Percentiles rank a stretch among this genome's conserved stretches.
Evolutionary conservation across 2,113 vertebrate genomes (phyloP).

Genomic region (Chaetodon auriga): DNA sequence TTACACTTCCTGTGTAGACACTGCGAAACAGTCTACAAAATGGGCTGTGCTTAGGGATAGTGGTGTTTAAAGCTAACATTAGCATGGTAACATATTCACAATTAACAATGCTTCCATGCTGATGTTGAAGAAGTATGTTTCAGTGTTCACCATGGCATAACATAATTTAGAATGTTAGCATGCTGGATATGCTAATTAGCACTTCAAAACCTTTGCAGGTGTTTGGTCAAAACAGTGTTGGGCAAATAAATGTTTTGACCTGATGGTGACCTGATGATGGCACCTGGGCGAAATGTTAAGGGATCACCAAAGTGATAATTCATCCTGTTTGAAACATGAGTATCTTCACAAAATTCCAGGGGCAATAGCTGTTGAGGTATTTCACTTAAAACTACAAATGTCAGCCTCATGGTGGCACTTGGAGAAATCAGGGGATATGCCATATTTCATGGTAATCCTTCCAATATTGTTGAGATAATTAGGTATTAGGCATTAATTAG

Average conservation of each 20-base stretch:
- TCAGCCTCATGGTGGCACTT: background rate
- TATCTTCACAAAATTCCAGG: background rate
- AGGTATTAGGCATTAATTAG: conserved; percentile 32
- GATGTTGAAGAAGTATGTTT: background rate
- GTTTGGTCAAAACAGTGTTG: background rate
- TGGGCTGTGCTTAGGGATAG: background rate
- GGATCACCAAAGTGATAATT: background rate
- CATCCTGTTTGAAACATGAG: background rate
- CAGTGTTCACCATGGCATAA: background rate
- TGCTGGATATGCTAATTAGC: background rate
- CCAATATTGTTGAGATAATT: background rate
- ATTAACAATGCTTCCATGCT: background rate
- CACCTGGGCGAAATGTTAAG: background rate
- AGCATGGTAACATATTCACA: background rate
- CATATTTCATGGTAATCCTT: background rate
- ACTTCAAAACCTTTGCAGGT: background rate
- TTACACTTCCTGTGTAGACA: no score
- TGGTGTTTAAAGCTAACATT: background rate
- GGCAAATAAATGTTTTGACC: background rate
- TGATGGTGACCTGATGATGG: background rate
- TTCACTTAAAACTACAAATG: background rate
- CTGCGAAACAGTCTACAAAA: no score
- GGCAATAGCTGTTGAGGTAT: background rate
- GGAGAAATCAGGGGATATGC: background rate
- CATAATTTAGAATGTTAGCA: background rate